phyloP scores from a whole-genome alignment of 2,888 invertebrate species.

The Agrotis clavis region DNA sequence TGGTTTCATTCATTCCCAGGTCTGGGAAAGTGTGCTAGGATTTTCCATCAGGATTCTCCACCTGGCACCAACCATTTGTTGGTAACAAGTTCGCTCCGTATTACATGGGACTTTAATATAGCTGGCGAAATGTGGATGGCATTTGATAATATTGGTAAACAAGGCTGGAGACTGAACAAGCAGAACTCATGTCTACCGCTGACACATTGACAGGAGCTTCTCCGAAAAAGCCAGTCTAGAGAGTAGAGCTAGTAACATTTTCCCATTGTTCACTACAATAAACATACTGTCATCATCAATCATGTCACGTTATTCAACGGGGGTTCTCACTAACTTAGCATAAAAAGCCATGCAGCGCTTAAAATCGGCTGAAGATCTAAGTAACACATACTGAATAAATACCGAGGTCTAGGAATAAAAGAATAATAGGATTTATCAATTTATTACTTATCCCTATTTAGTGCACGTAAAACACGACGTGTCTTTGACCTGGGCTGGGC shows the following conservation, averaged over 20 bases:
- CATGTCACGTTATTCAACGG: slow-evolving; percentile 53
- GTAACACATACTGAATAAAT: slow-evolving; percentile 55
- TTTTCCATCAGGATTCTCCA: no score
- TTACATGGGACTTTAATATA: no score
- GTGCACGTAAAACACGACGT: no score
- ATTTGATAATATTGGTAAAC: slow-evolving; percentile 22
- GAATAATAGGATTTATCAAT: slow-evolving; percentile 20
- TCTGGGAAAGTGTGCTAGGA: no score
- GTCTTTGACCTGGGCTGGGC: no score
- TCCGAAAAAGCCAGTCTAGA: slow-evolving; percentile 30
- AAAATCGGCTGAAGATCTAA: slow-evolving; percentile 55
- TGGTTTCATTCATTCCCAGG: no score
- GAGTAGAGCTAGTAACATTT: slow-evolving; percentile 50
- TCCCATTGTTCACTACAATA: slow-evolving; percentile 64
- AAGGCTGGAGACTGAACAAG: slow-evolving; percentile 54
- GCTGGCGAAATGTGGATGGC: not conserved
- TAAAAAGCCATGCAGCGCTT: slow-evolving; percentile 62
- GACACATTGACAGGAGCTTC: slow-evolving; percentile 57
- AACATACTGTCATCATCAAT: slow-evolving; percentile 54
- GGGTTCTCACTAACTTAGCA: slow-evolving; percentile 58
- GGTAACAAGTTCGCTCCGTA: no score
- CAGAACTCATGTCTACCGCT: slow-evolving; percentile 43
- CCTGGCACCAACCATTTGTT: no score
- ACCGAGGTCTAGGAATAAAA: slow-evolving; percentile 40
- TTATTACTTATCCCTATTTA: no score